Conservation (phyloP, 2,888 invertebrate species). For the Caenorhabditis zanzibari region DNA sequence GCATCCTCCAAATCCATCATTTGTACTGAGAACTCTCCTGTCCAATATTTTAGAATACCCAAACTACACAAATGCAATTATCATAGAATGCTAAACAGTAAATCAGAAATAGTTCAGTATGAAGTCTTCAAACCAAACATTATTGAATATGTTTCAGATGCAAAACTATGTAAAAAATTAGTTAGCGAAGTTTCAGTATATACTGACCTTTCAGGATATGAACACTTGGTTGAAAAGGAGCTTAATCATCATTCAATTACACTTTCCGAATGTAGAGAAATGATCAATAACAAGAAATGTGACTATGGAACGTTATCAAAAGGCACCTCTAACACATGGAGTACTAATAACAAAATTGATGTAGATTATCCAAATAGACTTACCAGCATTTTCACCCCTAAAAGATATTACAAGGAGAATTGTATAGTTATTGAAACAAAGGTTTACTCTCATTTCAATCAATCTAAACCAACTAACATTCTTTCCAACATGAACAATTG, state of each 20-base stretch:
- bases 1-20: neutral
- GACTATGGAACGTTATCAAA: conserved; percentile 65
- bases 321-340: conserved; percentile 46
- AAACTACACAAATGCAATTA: conserved; percentile 67
- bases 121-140: conserved; percentile 69
- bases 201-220: conserved; percentile 72
- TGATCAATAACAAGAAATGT: conserved; percentile 69
- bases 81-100: conserved; percentile 50
- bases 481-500: conserved; percentile 64
- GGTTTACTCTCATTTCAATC: conserved; percentile 73
- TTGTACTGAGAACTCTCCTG: conserved; percentile 55
- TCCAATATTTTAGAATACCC: conserved; percentile 65
- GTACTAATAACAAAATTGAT: conserved; percentile 73
- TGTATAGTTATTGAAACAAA: conserved; percentile 76
- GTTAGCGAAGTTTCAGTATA: conserved; percentile 68
- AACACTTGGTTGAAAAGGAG: conserved; percentile 68
- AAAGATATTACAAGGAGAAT: conserved; percentile 73
- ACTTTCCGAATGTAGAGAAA: conserved; percentile 70
- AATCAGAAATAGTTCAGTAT: conserved; percentile 64
- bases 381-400: conserved; percentile 68
- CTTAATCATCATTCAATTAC: conserved; percentile 66
- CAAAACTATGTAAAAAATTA: conserved; percentile 68
- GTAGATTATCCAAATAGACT: conserved; percentile 75
- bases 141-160: conserved; percentile 58
- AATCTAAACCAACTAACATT: conserved; percentile 69